Evolutionary conservation across 2,888 invertebrate species (phyloP).

Genomic region (Xestia rhomboidea): DNA sequence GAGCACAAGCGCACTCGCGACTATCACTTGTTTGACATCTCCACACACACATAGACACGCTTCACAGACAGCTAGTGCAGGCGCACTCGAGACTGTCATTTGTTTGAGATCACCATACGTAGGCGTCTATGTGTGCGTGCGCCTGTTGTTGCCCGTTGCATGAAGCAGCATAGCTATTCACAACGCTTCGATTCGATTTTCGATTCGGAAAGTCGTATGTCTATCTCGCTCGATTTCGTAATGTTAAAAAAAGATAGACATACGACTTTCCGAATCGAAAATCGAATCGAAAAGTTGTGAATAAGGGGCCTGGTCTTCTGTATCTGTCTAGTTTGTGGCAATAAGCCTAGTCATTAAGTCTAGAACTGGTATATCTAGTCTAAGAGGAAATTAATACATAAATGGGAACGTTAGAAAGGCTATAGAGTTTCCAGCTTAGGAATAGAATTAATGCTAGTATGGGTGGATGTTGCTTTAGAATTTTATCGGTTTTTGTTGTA

Average conservation of each 20-base stretch:
- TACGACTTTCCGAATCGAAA: too few species aligned
- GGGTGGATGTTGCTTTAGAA: neutral
- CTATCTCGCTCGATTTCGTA: too few species aligned
- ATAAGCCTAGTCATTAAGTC: slow-evolving; percentile 27
- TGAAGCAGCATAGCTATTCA: too few species aligned
- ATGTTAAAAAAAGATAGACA: too few species aligned
- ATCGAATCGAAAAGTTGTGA: too few species aligned
- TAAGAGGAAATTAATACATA: slow-evolving; percentile 69
- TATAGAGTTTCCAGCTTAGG: slow-evolving; percentile 26
- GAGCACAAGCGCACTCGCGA: neutral
- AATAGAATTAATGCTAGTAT: slow-evolving; percentile 10
- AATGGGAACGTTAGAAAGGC: slow-evolving; percentile 53
- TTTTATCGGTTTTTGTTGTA: slow-evolving; percentile 16
- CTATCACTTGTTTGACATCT: neutral
- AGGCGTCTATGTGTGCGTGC: neutral
- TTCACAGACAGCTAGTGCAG: neutral
- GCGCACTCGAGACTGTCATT: neutral
- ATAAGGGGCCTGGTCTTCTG: too few species aligned
- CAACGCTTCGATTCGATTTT: too few species aligned
- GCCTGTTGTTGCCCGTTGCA: accelerated
- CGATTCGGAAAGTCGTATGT: too few species aligned
- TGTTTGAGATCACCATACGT: neutral
- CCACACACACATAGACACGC: neutral
- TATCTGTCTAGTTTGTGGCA: neutral
- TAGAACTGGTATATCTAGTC: slow-evolving; percentile 54